Evolutionary conservation across 1,140 invertebrate species (phyloP), one percentile per base, ranked within the genome.

Genomic region (Drosophila oshimai): DNA sequence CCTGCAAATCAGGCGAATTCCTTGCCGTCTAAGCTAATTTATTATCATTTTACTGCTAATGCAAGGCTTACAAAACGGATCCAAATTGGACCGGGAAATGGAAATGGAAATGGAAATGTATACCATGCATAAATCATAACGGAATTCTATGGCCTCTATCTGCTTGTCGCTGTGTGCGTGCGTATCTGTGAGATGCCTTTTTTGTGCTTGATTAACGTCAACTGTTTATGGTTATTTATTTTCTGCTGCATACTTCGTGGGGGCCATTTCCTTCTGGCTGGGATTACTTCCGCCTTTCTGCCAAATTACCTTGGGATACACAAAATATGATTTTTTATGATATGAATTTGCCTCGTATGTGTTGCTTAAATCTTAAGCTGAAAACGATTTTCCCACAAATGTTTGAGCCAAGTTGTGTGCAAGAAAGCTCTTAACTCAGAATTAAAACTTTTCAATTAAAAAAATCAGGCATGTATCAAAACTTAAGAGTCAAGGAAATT

Each of bases 401-500:
- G 33, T 33, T 15, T 34, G 26, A 13, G 42, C 5, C 6, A 69
- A 69, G 37, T 18, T 47, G 33, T 47, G 3, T 6, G 17, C 28
- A 37, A 28, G 26, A 17, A 33, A 39, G 26, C 28, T 37, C 31
- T 13, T 3, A 15, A 18, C 24, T 7, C 6, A 10, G 7, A 33
- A n/a, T n/a, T n/a, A n/a, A n/a, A 84, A 79, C 75, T 84, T 84
- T 84, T 86, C 75, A 84, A 84, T 84, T 84, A 86, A 74, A 84
- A 44, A 44, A 41, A 61, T 31, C 58, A 26, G 24, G 4, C 61
- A 26, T 65, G 53, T 62, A 54, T 45, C 22, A 15, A 45, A 62
- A 60, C 29, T 58, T 22, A 13, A 31, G 6, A 28, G 28, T 42
- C 26, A 24, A 51, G 24, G 53, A 28, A 33, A 41, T 33, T 17